Evolutionary conservation across 92 coral and sea anemone genomes (phyloP), one percentile per base, ranked within the genome.

Genomic region (Palythoa caribaeorum): DNA sequence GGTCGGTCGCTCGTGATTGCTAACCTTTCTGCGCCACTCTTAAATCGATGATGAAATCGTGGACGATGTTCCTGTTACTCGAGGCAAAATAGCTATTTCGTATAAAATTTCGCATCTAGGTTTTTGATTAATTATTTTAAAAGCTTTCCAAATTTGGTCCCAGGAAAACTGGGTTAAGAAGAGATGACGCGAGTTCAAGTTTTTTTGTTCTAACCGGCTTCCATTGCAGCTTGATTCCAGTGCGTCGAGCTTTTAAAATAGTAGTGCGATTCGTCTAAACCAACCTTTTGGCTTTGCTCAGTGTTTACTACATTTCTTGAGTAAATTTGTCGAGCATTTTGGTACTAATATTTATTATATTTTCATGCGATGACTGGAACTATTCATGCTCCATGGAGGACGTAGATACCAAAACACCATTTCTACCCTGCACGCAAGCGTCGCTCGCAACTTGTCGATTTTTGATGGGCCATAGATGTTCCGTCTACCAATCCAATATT

Each of bases 21-120:
- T 81, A 81, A 81, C 86, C 86, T 81, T 81, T 81, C 75, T 81
- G 86, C 86, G 73, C 86, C 48, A 66, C 44, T 65, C 76, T 28
- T 28, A 28, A 14, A 16, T 20, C 47, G 19, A 68, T 35, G 15
- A 1, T 35, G 53, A 81, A 7, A 52, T 9, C 59, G 62, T 44
- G 39, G 71, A 37, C 7, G 65, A 60, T 16, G 28, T 36, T 75
- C 6, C 35, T 35, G 9, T 73, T 38, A 16, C 51, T 55, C 19
- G 52, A 57, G 52, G 71, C 69, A 78, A 52, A 78, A 14, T 38
- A 57, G 54, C 48, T 2, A 19, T 81, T 79, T 48, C 39, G 37
- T 81, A 12, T n/a, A n/a, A 66, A 74, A 21, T 81, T 47, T 66
- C 73, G 1, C 60, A 38, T 36, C 62, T 38, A 44, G 36, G 17